phyloP scores from a whole-genome alignment of 2,797 vertebrate genomes.

The Phoxinus dragarum region DNA sequence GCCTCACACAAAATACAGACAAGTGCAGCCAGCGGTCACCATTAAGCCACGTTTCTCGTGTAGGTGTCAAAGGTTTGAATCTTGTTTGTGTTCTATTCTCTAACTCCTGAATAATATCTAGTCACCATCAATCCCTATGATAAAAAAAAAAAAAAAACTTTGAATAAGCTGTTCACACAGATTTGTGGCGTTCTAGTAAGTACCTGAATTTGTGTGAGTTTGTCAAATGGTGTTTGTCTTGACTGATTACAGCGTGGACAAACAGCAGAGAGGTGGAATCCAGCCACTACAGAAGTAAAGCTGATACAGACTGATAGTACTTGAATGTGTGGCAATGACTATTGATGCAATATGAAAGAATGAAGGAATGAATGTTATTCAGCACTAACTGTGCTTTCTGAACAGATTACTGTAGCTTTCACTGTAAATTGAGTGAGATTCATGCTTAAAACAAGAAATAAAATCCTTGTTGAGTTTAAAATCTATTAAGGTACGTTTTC shows the following conservation, averaged over 20 bases:
- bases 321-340: slow-evolving; percentile 16
- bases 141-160: not conserved
- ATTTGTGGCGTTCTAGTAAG: not conserved
- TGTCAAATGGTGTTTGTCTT: slow-evolving; percentile 2
- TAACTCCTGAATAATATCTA: not conserved
- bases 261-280: not conserved
- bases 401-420: not conserved
- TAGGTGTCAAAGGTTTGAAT: not conserved
- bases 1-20: not conserved
- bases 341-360: not conserved
- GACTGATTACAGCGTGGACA: not conserved
- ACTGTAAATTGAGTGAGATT: not conserved
- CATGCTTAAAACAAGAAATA: not conserved
- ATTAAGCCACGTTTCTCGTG: not conserved
- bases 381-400: not conserved
- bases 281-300: slow-evolving; percentile 2
- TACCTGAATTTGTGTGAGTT: not conserved
- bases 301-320: slow-evolving; percentile 8
- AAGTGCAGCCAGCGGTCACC: not conserved
- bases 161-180: not conserved
- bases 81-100: not conserved
- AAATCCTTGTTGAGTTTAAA: not conserved
- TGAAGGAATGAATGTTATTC: not conserved
- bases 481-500: not conserved
- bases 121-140: not conserved